phyloP scores from a whole-genome alignment of 2,797 vertebrate genomes.

The Anguilla pacifica region DNA sequence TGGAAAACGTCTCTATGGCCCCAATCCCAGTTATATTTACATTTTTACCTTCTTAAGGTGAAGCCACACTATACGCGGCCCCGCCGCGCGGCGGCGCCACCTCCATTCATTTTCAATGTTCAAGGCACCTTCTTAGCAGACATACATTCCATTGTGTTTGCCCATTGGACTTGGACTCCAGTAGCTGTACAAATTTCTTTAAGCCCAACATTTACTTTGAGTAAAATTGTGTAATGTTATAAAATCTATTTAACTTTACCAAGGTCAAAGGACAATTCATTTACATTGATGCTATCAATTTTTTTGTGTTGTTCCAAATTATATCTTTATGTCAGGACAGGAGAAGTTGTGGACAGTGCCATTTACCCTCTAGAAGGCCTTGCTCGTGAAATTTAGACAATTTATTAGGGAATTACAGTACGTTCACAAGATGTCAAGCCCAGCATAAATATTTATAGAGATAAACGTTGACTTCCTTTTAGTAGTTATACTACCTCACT shows the following conservation, averaged over 20 bases:
- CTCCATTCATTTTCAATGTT: no score
- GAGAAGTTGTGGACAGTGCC: no score
- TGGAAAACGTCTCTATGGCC: no score
- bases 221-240: neutral
- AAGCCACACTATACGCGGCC: no score
- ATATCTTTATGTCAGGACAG: neutral
- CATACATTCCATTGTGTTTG: neutral
- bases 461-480: slow-evolving; percentile 12
- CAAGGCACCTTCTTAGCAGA: no score
- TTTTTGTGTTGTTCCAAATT: no score
- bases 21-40: no score
- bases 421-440: neutral
- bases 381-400: neutral
- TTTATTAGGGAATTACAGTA: neutral
- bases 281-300: no score
- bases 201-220: neutral
- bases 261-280: no score
- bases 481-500: slow-evolving; percentile 9
- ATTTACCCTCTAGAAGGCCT: neutral
- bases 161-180: neutral
- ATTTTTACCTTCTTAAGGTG: no score
- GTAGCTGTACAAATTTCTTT: neutral
- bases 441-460: neutral
- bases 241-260: neutral
- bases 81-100: no score